Evolutionary conservation across 2,888 invertebrate genomes (phyloP).

Genomic region (Rhynchonema sp.): DNA sequence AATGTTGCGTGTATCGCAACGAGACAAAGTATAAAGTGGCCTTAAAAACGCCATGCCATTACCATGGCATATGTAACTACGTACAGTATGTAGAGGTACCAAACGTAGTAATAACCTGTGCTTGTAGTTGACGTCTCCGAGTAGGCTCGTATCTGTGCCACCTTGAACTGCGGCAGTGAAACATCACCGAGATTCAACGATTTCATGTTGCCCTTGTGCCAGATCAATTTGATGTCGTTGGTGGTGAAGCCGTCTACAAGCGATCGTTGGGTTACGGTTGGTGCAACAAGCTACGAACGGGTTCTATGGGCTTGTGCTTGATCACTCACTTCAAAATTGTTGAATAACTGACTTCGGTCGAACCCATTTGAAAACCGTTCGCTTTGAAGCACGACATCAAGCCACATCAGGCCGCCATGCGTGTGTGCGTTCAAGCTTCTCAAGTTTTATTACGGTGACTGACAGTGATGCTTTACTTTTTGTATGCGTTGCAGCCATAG

Average conservation of each 20-base stretch:
- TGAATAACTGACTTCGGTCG: background rate
- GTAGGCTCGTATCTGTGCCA: slow-evolving; percentile 18
- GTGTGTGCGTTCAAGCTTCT: too few species aligned
- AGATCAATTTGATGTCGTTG: slow-evolving; percentile 30
- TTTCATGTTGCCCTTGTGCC: slow-evolving; percentile 17
- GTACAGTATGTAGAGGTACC: too few species aligned
- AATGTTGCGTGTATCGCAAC: too few species aligned
- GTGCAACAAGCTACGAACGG: background rate
- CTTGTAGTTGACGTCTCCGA: background rate
- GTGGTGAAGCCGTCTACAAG: slow-evolving; percentile 28
- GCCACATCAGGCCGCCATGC: too few species aligned
- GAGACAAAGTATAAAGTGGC: too few species aligned
- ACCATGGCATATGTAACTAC: too few species aligned
- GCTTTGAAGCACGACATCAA: too few species aligned
- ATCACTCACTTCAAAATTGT: background rate
- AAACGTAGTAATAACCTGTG: too few species aligned
- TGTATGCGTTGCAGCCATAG: too few species aligned
- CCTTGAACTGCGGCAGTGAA: slow-evolving; percentile 9
- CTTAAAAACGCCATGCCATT: too few species aligned
- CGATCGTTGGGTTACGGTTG: background rate
- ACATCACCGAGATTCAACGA: background rate
- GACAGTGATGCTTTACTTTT: too few species aligned
- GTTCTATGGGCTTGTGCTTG: background rate
- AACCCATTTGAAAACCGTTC: background rate
- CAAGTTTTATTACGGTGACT: too few species aligned